These are phyloP conservation scores for Sander lucioperca DNA, from an alignment of 2,113 vertebrate species.

Conservation along the genomic window DNA sequence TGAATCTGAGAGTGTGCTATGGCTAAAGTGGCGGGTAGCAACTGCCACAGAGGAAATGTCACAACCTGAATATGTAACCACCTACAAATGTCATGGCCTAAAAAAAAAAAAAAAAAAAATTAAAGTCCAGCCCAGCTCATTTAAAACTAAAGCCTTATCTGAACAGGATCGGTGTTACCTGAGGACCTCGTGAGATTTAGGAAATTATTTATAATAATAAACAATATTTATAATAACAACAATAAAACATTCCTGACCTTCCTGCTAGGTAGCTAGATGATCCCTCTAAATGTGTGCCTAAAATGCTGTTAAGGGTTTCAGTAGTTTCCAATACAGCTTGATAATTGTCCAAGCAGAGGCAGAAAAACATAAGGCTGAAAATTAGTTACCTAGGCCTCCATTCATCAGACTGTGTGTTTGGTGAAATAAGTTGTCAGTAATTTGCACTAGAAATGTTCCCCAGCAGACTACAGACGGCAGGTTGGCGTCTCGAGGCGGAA, in stretches of 20 bases:
- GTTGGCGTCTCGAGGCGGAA: too few species aligned
- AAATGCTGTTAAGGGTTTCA: neutral
- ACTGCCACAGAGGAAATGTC: conserved; percentile 1
- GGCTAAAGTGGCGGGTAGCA: neutral
- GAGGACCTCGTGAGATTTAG: neutral
- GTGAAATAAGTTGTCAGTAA: neutral
- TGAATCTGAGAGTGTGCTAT: conserved; percentile 22
- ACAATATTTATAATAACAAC: neutral
- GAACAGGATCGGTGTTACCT: neutral
- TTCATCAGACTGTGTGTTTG: too few species aligned
- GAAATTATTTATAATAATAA: neutral
- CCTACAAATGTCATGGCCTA: conserved; percentile 12
- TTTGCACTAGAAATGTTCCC: neutral
- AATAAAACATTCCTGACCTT: neutral
- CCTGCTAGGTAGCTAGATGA: neutral
- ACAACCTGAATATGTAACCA: rapidly evolving
- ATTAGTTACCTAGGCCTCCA: too few species aligned
- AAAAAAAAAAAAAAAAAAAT: neutral
- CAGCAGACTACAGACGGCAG: too few species aligned
- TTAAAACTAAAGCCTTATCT: conserved; percentile 23
- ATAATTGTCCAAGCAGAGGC: neutral
- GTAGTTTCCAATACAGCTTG: neutral
- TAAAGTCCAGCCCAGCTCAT: conserved; percentile 16
- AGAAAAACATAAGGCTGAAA: neutral
- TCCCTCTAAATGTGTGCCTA: neutral